A percentile compares a stretch with the other conserved stretches of the same genome.
Conservation (phyloP, 1,140 invertebrate species). For the Acromyrmex charruanus region DNA sequence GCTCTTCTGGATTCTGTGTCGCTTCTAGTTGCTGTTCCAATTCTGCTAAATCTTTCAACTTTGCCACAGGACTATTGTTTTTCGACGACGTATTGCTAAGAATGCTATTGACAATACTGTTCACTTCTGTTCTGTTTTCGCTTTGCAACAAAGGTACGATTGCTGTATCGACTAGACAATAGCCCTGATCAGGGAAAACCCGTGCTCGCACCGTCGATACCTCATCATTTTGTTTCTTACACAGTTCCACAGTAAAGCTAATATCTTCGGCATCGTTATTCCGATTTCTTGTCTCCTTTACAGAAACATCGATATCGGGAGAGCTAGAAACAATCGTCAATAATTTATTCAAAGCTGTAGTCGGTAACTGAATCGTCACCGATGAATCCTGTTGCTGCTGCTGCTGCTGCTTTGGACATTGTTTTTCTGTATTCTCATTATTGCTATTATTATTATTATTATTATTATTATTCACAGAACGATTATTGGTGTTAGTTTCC, state of each 20-base stretch:
- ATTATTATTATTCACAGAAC: constrained; percentile 45
- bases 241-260: constrained; percentile 84
- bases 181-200: constrained; percentile 85
- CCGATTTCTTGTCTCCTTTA: constrained; percentile 83
- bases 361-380: constrained; percentile 83
- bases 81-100: constrained; percentile 71
- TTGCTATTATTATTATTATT: constrained; percentile 46
- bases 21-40: constrained; percentile 77
- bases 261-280: constrained; percentile 83
- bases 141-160: constrained; percentile 82
- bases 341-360: constrained; percentile 83
- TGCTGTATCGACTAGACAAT: constrained; percentile 82
- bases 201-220: constrained; percentile 81
- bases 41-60: constrained; percentile 79
- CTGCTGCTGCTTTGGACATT: constrained; percentile 3
- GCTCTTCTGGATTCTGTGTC: constrained; percentile 82
- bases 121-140: constrained; percentile 78
- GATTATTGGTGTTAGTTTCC: constrained; percentile 35
- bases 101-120: constrained; percentile 81
- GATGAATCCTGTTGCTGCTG: constrained; percentile 53
- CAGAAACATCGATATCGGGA: constrained; percentile 82
- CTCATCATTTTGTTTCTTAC: constrained; percentile 79
- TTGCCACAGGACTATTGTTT: constrained; percentile 71
- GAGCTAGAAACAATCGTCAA: constrained; percentile 82
- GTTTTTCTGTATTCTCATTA: constrained; percentile 52